Percentiles rank a stretch among this genome's conserved stretches.
Conservation (phyloP, 2,113 vertebrate genomes). For the Falcunculus frontatus region DNA sequence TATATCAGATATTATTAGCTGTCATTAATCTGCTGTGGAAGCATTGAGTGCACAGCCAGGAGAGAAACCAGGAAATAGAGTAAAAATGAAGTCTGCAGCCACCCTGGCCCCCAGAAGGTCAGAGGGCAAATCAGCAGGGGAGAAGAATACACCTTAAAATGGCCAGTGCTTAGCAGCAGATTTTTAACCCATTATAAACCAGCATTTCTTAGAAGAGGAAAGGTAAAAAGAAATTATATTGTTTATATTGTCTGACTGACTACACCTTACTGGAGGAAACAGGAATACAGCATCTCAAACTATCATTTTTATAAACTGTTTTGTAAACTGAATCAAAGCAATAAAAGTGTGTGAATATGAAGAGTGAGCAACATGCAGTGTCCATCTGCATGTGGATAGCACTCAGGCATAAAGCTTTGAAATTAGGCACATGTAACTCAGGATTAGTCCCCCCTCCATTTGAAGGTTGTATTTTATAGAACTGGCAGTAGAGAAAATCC, state of each 20-base stretch:
- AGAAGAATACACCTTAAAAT: slow-evolving; percentile 44
- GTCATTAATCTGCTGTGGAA: slow-evolving; percentile 98
- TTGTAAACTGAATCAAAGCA: not conserved
- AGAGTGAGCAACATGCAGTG: rapidly evolving
- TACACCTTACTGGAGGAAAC: not conserved
- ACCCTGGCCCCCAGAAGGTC: slow-evolving; percentile 73
- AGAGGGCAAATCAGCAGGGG: slow-evolving; percentile 76
- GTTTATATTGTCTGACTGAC: not conserved
- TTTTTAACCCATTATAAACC: slow-evolving; percentile 13
- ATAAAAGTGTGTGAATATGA: not conserved
- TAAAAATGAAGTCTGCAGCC: slow-evolving; percentile 75
- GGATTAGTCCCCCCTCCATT: not conserved
- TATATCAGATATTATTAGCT: slow-evolving; percentile 99
- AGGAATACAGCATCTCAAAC: not conserved
- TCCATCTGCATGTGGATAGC: not conserved
- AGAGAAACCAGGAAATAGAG: slow-evolving; percentile 76
- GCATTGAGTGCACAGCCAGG: slow-evolving; percentile 68
- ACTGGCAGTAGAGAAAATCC: not conserved
- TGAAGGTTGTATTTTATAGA: not conserved
- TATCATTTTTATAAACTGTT: not conserved
- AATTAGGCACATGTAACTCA: rapidly evolving
- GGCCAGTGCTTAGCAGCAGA: slow-evolving; percentile 39
- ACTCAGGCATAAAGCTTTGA: not conserved
- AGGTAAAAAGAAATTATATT: not conserved
- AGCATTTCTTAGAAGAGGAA: not conserved